Evolutionary conservation across 2,797 vertebrate genomes (phyloP).

Genomic region (Propithecus deckenii): DNA sequence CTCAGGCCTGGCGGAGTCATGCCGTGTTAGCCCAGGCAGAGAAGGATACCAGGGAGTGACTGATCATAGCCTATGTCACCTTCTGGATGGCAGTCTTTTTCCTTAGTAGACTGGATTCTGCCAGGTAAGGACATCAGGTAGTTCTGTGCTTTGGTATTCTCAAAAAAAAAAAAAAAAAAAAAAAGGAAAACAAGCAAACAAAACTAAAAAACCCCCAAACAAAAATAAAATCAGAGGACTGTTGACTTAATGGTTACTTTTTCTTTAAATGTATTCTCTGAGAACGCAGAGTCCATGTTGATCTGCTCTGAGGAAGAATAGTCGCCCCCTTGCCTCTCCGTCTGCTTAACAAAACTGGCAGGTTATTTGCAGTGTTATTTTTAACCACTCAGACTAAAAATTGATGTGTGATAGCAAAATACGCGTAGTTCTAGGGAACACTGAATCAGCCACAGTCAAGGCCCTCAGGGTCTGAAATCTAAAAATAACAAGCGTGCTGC

Average conservation of each 20-base stretch:
- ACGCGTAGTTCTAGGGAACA: background rate
- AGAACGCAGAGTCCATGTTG: background rate
- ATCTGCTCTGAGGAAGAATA: background rate
- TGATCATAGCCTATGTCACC: rapidly evolving
- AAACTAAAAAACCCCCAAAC: background rate
- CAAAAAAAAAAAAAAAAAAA: too few relatives aligned
- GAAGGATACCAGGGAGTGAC: background rate
- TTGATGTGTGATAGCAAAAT: background rate
- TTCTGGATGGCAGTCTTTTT: rapidly evolving
- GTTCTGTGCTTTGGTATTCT: background rate
- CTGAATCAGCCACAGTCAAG: background rate
- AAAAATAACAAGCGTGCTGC: background rate
- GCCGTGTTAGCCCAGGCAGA: background rate
- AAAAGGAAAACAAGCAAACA: background rate
- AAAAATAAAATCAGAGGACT: background rate
- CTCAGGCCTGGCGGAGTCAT: background rate
- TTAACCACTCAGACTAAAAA: background rate
- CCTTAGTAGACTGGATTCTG: too few relatives aligned
- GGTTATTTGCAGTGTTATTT: background rate
- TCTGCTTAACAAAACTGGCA: background rate
- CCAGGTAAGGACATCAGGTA: rapidly evolving
- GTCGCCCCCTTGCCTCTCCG: too few relatives aligned
- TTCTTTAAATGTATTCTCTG: background rate
- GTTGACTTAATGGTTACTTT: background rate
- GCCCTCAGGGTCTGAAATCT: background rate